Conservation (phyloP, 2,113 vertebrate genomes). For the Sphaerodactylus townsendi region DNA sequence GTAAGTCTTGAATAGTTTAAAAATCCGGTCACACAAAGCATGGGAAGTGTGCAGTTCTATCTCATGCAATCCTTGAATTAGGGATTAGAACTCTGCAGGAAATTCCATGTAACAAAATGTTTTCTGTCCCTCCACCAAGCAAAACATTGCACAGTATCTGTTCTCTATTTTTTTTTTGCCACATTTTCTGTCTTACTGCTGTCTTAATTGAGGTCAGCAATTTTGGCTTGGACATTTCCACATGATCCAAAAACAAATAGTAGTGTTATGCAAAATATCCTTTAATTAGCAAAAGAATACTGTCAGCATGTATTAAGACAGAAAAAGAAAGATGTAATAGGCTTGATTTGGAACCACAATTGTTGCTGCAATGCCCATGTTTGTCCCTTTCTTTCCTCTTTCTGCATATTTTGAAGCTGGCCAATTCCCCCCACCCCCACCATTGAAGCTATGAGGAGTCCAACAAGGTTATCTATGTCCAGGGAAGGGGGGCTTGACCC, state of each 20-base stretch:
- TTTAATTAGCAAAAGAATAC: no score
- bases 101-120: rapidly evolving
- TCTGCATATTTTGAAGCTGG: no score
- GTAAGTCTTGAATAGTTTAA: no score
- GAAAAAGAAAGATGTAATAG: no score
- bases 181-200: neutral
- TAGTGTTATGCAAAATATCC: neutral
- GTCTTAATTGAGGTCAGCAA: neutral
- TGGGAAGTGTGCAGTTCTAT: neutral
- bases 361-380: no score
- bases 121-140: neutral
- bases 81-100: rapidly evolving
- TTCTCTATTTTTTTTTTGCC: neutral
- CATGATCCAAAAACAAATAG: neutral
- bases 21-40: neutral
- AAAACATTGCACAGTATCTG: neutral
- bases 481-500: no score
- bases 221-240: neutral
- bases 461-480: no score
- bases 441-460: no score
- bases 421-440: no score
- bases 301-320: no score
- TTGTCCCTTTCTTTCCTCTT: no score
- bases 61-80: neutral
- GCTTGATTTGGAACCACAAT: no score